Conservation (phyloP, 1,140 invertebrate genomes). For the Phortica variegata region DNA sequence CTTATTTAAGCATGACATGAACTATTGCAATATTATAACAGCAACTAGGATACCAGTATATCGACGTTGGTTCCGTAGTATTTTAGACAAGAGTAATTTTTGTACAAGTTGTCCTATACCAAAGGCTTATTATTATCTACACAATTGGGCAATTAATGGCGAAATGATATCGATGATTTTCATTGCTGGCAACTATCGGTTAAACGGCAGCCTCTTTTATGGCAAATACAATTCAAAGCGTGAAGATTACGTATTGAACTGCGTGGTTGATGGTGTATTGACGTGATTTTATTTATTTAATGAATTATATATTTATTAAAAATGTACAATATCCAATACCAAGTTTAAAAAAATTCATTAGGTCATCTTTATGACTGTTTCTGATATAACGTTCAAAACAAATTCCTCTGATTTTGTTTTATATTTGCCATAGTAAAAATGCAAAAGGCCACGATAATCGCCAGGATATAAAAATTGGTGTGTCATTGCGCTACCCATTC, state of each 20-base stretch:
- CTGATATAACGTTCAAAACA: conserved; percentile 6
- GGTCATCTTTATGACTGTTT: too few species aligned
- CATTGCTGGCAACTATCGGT: conserved; percentile 10
- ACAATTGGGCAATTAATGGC: neutral
- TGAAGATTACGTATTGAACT: too few species aligned
- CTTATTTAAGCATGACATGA: conserved; percentile 7
- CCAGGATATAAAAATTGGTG: conserved; percentile 36
- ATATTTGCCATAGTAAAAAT: conserved; percentile 37
- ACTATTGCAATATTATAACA: conserved; percentile 11
- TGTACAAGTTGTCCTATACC: conserved; percentile 12
- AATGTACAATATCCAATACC: conserved; percentile 3
- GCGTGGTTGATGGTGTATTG: too few species aligned
- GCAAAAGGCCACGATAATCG: conserved; percentile 23
- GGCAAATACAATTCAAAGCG: neutral
- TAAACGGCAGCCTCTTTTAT: neutral
- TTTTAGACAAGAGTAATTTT: conserved; percentile 11
- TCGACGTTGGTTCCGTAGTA: conserved; percentile 10
- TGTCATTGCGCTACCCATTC: conserved; percentile 23
- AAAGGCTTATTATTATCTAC: conserved; percentile 11
- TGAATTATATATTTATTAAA: conserved; percentile 8
- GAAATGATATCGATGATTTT: conserved; percentile 5
- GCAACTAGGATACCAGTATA: conserved; percentile 1
- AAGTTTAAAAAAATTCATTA: too few species aligned
- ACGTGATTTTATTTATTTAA: too few species aligned
- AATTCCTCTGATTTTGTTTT: conserved; percentile 19